Evolutionary conservation across 2,113 vertebrate genomes (phyloP), one percentile per base, ranked within the genome.

Genomic region (Trematocara macrostoma): DNA sequence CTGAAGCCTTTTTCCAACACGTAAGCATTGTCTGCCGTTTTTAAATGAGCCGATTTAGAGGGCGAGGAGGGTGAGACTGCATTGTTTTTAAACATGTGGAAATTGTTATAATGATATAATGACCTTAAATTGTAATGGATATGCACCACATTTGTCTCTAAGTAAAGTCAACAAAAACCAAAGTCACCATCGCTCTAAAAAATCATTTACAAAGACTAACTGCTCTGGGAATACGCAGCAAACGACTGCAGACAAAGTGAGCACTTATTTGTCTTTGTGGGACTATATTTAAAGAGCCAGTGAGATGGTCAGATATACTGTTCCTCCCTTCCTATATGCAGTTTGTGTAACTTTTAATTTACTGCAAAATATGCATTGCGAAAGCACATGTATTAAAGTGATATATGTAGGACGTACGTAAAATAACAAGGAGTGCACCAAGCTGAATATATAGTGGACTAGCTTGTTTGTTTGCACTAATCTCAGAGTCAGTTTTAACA

Each of bases 151-250:
- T 78, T 83, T 80, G 61, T 67, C 85, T 89, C 35, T 4, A 18
- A n/a, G 78, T 29, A 47, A 88, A 84, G 88, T 79, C 80, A 91
- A 91, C 67, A 78, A 81, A 90, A 89, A 89, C n/a, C 26, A 35
- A 61, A 84, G 42, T 84, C 82, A 78, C 61, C 76, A 82, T 83
- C 47, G 78, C 20, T 52, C 18, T 40, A n/a, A 49, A 79, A 31
- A 79, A 81, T 57, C 20, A 59, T 64, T 84, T 69, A 11, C 61
- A 56, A 45, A 61, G 52, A 88, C 20, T 14, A 40, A n/a, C 45
- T 53, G 47, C 79, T 56, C n/a, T 74, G 38, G 2, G 79, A 78
- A 78, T 55, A 34, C 35, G 2, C 35, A 42, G n/a, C 35, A 42
- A 14, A 69, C 12, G 4, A 9, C n/a, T 42, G 7, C 34, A 8